phyloP scores from a whole-genome alignment of 2,888 invertebrate genomes.

The Gerris lacustris region DNA sequence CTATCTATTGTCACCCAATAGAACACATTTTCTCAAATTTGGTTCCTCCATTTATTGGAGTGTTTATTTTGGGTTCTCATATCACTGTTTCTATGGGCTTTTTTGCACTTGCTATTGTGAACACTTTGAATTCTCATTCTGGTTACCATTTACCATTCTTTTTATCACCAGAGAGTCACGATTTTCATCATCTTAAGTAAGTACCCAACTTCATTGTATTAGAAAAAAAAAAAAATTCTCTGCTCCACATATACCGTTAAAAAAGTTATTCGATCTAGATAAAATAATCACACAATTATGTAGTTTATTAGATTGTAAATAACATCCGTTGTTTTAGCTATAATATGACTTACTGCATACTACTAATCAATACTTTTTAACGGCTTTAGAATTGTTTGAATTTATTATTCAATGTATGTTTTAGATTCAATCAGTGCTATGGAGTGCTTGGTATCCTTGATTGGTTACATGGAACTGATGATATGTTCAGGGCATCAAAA shows the following conservation, averaged over 20 bases:
- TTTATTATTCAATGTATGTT: constrained; percentile 21
- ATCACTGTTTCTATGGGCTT: constrained; percentile 66
- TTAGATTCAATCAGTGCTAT: constrained; percentile 70
- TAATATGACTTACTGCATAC: no score
- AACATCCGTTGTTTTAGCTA: no score
- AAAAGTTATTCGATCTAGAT: no score
- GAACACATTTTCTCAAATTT: constrained; percentile 66
- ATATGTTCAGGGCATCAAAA: constrained; percentile 56
- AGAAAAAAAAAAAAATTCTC: neutral
- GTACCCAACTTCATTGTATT: constrained; percentile 29
- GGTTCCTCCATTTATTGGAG: constrained; percentile 62
- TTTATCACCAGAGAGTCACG: constrained; percentile 74
- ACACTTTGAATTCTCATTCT: constrained; percentile 68
- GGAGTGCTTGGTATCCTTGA: constrained; percentile 72
- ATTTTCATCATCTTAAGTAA: constrained; percentile 76
- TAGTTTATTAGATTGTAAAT: no score
- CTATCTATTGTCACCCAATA: constrained; percentile 67
- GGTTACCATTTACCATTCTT: constrained; percentile 78
- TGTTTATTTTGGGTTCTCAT: constrained; percentile 59
- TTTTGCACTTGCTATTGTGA: constrained; percentile 63
- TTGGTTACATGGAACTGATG: constrained; percentile 70
- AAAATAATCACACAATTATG: no score
- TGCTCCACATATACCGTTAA: no score
- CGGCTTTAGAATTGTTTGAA: no score
- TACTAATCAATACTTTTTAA: no score